Percentiles rank a stretch among this genome's conserved stretches.
Conservation (phyloP, 2,113 vertebrate genomes). For the Zosterops borbonicus region DNA sequence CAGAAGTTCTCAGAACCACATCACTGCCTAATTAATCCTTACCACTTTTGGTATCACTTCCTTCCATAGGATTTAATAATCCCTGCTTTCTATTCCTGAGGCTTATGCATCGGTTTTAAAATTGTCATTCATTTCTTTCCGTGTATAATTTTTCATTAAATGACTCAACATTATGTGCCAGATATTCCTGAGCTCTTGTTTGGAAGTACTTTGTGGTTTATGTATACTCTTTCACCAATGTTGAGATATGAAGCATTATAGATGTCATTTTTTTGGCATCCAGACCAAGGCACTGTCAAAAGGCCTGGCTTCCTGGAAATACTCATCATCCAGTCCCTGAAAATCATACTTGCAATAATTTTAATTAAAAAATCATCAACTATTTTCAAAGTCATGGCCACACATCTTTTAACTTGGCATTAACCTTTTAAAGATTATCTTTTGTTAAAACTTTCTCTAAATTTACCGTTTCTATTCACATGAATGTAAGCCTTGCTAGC, state of each 20-base stretch:
- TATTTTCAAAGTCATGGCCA: not conserved
- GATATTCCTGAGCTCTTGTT: not conserved
- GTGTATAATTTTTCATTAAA: not conserved
- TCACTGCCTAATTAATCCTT: not conserved
- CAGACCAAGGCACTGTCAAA: not conserved
- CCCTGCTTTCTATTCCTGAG: slow-evolving; percentile 40
- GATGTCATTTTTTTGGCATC: not conserved
- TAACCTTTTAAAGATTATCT: not conserved
- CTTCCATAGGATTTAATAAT: not conserved
- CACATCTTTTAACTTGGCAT: not conserved
- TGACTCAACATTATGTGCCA: not conserved
- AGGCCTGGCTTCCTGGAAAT: not conserved
- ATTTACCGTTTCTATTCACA: fast-evolving
- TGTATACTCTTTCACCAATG: not conserved
- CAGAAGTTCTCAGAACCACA: not conserved
- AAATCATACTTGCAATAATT: not conserved
- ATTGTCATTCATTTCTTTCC: not conserved
- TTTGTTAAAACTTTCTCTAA: not conserved
- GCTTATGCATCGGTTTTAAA: not conserved
- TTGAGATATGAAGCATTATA: not conserved
- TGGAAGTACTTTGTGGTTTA: not conserved
- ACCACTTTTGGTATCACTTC: slow-evolving; percentile 45
- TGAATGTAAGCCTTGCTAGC: not conserved
- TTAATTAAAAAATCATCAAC: not conserved
- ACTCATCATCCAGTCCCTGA: not conserved